A percentile compares a stretch with the other conserved stretches of the same genome.
These are phyloP conservation scores for Bombylius major DNA, from an alignment of 2,888 invertebrate genomes.

Conservation along the genomic window DNA sequence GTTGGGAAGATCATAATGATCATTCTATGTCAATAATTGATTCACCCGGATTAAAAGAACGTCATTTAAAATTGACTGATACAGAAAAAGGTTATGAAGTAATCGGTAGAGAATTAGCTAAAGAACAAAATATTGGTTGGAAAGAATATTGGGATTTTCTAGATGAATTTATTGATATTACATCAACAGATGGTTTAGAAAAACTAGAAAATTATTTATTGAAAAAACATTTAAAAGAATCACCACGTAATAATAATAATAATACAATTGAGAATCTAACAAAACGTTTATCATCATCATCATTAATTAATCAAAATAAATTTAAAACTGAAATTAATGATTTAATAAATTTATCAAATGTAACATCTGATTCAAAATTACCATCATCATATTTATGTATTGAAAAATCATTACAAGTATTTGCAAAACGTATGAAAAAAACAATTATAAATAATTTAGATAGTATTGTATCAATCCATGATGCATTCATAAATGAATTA, in stretches of 20 bases:
- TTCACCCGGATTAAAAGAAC: conserved; percentile 28
- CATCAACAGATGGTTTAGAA: conserved; percentile 56
- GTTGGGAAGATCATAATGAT: conserved; percentile 8
- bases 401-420: conserved; percentile 51
- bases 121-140: conserved; percentile 65
- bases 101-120: conserved; percentile 60
- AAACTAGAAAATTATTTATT: conserved; percentile 61
- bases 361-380: background rate
- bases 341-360: background rate
- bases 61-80: conserved; percentile 50
- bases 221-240: conserved; percentile 5
- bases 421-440: conserved; percentile 55
- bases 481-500: conserved; percentile 50
- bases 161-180: conserved; percentile 65
- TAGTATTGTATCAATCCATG: conserved; percentile 43
- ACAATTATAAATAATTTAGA: conserved; percentile 45
- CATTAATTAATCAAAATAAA: background rate
- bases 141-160: conserved; percentile 90
- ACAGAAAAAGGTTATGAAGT: conserved; percentile 79
- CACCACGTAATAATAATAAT: conserved; percentile 8
- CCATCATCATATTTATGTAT: conserved; percentile 40
- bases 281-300: conserved; percentile 9
- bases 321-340: background rate
- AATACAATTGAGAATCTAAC: conserved; percentile 11
- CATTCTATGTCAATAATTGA: conserved; percentile 11